phyloP scores from a whole-genome alignment of 2,113 vertebrate species.

The Globicephala melas region DNA sequence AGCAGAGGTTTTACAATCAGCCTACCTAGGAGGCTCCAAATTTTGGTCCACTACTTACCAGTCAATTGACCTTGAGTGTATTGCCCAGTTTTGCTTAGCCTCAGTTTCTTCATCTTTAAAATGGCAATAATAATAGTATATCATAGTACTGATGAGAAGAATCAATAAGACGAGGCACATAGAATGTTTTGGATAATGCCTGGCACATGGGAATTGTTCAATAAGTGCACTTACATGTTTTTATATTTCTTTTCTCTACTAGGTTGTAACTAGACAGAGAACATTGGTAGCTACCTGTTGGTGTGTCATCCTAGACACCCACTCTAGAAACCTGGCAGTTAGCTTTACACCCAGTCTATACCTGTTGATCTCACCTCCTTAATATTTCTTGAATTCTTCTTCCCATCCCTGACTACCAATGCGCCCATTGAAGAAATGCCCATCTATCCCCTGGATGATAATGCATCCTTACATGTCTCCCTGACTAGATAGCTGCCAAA shows the following conservation, averaged over 20 bases:
- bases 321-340: not conserved
- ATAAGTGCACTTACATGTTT: not conserved
- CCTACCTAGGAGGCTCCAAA: not conserved
- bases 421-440: not conserved
- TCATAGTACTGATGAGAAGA: not conserved
- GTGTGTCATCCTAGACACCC: not conserved
- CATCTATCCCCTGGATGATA: not conserved
- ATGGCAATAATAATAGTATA: not conserved
- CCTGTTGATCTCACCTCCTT: not conserved
- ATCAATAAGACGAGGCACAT: too few species aligned
- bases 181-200: not conserved
- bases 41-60: not conserved
- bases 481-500: not conserved
- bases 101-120: not conserved
- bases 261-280: not conserved
- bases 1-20: not conserved
- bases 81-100: not conserved
- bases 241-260: not conserved
- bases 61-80: not conserved
- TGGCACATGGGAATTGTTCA: not conserved
- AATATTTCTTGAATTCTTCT: not conserved
- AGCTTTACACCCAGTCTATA: not conserved
- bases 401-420: not conserved
- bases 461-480: not conserved
- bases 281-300: not conserved